Base-by-base conservation (phyloP, 23 tunicate species). In the Halocynthia roretzi region DNA sequence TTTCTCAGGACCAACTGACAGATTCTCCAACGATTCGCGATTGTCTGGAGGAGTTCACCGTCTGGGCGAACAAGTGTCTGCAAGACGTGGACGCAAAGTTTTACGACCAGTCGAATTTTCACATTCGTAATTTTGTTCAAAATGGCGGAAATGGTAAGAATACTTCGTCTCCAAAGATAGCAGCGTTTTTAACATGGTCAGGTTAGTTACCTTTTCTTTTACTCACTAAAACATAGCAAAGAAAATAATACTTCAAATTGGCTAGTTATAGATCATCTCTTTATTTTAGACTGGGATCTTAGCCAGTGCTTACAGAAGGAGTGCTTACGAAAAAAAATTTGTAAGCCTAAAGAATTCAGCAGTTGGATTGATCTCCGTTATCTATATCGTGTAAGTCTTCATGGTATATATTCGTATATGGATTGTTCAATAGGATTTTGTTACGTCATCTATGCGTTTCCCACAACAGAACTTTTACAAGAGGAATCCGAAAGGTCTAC, bases 171-270 rank as follows among this genome's bases (percentile, higher is more conserved):
- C 10, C 17, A 52, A 74, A 74, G 56, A 8, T 74, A 9, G 78
- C 78, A 12, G 78, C 67, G 21, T 74, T 74, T 74, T 62, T 74
- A n/a, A 74, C 78, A 14, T 74, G 78, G 78, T 74, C 78, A 53
- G 78, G 78, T 74, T 17, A 74, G 56, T 67, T 60, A n/a, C 4
- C n/a, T 60, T n/a, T 60, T 17, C 17, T 60, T n/a, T 60, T 0
- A 15, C 44, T 31, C 44, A 31, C 1, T 31, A 31, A 31, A 31
- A 31, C 44, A 31, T 31, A 31, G 44, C 44, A 2, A 31, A 2
- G 44, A 2, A 31, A 31, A 31, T 31, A 31, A 31, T 4, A 31
- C 44, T 31, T 4, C 44, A 4, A 31, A 31, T 31, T 0, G 44
- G 44, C 4, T 31, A 31, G 1, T 31, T 31, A 31, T 31, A 31